Evolutionary conservation across 2,113 vertebrate genomes (phyloP), one percentile per base, ranked within the genome.

Genomic region (Nibea albiflora): DNA sequence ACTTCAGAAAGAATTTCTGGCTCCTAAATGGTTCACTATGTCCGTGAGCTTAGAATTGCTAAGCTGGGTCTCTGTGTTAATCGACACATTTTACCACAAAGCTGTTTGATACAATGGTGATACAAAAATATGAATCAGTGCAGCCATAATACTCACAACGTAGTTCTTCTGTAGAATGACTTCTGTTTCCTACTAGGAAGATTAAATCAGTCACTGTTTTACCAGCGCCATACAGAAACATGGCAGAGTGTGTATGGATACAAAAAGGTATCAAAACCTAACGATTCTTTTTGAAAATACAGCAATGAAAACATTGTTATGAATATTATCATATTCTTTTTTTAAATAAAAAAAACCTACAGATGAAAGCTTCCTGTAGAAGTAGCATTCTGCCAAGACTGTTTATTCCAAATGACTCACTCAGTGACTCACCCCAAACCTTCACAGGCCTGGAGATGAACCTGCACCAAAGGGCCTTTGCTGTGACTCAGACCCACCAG

Each of bases 351-450:
- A n/a, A n/a, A 35, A 42, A 49, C 81, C 35, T 16, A 60, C 10
- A 86, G 71, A 78, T 83, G 52, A 74, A 11, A 65, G 44, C 39
- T 42, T 81, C 28, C 22, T 69, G 42, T 42, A 22, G 57, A 70
- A 81, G 20, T 6, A 58, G 49, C 28, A 24, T 47, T 61, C 35
- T 24, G 44, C 71, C 65, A 73, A 85, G 63, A 57, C 56, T 78
- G 64, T 80, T 35, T 80, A 22, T 78, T 76, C 56, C 42, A 46
- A 58, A 39, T 74, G 61, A 76, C 57, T 68, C 76, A 75, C 24
- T 39, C 61, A 26, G 66, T 87, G 82, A 88, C 76, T 91, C 80
- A 86, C 47, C 26, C 15, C 50, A 22, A 35, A 76, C 28, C 73
- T 65, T 61, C 68, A 71, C n/a, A 39, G 77, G 83, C 67, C 80